Percentiles rank a stretch among this genome's conserved stretches.
These are phyloP conservation scores for Carcinoscorpius rotundicauda DNA, from an alignment of 1,140 invertebrate species.

Conservation along the genomic window DNA sequence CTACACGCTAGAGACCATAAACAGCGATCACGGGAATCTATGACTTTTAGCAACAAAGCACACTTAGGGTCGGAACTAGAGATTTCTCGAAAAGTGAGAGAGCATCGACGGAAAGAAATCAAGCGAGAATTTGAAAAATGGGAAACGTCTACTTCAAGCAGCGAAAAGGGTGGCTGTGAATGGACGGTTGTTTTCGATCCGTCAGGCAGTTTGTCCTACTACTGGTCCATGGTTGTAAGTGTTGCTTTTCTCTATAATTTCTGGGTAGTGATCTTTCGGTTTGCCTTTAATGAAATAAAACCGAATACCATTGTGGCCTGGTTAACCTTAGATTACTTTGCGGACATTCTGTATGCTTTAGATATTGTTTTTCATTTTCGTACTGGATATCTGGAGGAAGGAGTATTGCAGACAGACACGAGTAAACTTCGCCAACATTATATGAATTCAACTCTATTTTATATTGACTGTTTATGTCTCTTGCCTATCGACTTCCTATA, in stretches of 20 bases:
- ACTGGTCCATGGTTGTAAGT: constrained; percentile 94
- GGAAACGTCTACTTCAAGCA: constrained; percentile 28
- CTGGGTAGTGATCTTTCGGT: constrained; percentile 97
- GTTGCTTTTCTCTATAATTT: constrained; percentile 98
- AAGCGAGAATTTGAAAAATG: constrained; percentile 47
- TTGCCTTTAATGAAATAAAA: constrained; percentile 79
- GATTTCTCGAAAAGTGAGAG: constrained; percentile 20
- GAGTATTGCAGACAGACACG: constrained; percentile 89
- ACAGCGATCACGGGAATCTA: constrained; percentile 26
- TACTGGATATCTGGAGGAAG: constrained; percentile 91
- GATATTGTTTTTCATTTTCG: constrained; percentile 96
- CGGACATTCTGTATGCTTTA: constrained; percentile 88
- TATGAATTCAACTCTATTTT: constrained; percentile 97
- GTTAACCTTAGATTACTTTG: constrained; percentile 94
- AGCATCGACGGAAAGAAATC: constrained; percentile 43
- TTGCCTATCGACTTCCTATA: constrained; percentile 96
- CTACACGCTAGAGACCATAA: constrained; percentile 36
- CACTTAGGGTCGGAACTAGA: constrained; percentile 37
- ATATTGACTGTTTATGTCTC: constrained; percentile 95
- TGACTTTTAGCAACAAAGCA: constrained; percentile 37
- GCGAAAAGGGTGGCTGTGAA: constrained; percentile 40
- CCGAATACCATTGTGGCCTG: constrained; percentile 71
- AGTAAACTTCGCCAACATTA: constrained; percentile 88
- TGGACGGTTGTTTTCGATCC: constrained; percentile 60
- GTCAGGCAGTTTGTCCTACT: constrained; percentile 80